Evolutionary conservation across 2,888 invertebrate species (phyloP), one percentile per base, ranked within the genome.

Genomic region (Pseudococcus jackbeardsleyi): DNA sequence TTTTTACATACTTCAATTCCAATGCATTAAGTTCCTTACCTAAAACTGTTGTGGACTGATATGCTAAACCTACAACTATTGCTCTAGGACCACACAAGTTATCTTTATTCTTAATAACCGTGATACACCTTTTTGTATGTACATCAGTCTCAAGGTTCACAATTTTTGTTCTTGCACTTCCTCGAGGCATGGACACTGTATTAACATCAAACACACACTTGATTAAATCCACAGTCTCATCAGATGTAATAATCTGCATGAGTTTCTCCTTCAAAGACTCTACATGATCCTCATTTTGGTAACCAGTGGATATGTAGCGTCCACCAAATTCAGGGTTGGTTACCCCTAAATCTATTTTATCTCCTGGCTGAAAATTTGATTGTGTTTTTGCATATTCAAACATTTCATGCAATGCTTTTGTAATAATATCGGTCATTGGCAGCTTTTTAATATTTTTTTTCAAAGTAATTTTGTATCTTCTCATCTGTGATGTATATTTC

Each of bases 41-140:
- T n/a, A n/a, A n/a, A n/a, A n/a, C n/a, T n/a, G n/a, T n/a, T n/a
- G n/a, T n/a, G n/a, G n/a, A n/a, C n/a, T n/a, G n/a, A n/a, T 86
- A 86, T 0, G 86, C 68, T n/a, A 86, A n/a, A 6, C 68, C 86
- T 17, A 68, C 68, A 33, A 86, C 19, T 8, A 86, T 42, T 22
- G 86, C 86, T 12, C 86, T 1, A 11, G 64, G 64, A 1, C 59
- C 64, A 68, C 86, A 86, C 12, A 86, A 46, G 22, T 86, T 86
- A 46, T 86, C 86, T 6, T 19, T 33, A 68, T 86, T 86, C 0
- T 68, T 68, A 1, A 86, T 86, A 6, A 68, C 15, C 0, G 0
- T 17, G 0, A 86, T 86, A 68, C 86, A 86, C 0, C 4, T 12
- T 68, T 86, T 86, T 8, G 86, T 86, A 17, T 42, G 68, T 2